Evolutionary conservation across 2,113 vertebrate species (phyloP).

Genomic region (Tringa solitaria): DNA sequence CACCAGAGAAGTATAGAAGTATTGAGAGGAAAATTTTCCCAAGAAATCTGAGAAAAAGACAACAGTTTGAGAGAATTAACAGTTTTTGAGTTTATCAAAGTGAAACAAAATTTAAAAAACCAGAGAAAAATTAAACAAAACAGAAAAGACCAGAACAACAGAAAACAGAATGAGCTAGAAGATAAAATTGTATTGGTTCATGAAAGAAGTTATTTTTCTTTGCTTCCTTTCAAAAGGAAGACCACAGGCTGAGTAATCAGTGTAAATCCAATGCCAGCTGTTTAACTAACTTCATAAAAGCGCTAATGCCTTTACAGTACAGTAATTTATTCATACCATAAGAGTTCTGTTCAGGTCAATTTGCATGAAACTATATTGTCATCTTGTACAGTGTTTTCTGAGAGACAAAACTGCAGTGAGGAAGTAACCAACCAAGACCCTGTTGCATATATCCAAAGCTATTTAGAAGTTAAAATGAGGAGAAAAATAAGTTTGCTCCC

Average conservation of each 20-base stretch:
- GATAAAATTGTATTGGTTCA: not conserved
- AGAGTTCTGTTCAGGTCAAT: not conserved
- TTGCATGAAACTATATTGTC: not conserved
- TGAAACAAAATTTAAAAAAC: not conserved
- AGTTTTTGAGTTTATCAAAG: not conserved
- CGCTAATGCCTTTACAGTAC: not conserved
- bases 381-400: not conserved
- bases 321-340: not conserved
- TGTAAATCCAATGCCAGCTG: not conserved
- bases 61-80: not conserved
- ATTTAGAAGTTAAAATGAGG: not conserved
- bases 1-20: not conserved
- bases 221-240: not conserved
- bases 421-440: not conserved
- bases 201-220: not conserved
- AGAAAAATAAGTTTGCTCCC: not conserved
- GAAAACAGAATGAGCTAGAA: not conserved
- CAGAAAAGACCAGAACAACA: not conserved
- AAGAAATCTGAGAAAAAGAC: not conserved
- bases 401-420: not conserved
- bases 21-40: not conserved
- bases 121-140: not conserved
- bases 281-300: not conserved
- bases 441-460: not conserved
- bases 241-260: not conserved